Percentiles rank a stretch among this genome's conserved stretches.
Conservation (phyloP, 2,888 invertebrate species). For the Pseudolycoriella hygida region DNA sequence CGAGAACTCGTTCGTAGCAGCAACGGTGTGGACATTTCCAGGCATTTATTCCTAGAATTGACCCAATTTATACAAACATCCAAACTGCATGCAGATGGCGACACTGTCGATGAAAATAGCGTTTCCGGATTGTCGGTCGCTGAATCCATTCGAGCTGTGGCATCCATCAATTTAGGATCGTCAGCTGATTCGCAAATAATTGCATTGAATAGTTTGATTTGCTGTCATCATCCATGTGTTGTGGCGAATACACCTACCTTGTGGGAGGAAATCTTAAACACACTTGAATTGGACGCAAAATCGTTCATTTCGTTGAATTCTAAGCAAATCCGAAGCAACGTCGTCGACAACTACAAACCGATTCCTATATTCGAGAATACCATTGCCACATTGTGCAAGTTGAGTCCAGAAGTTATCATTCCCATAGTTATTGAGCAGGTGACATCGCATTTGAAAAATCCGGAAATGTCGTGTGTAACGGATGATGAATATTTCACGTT, state of each 20-base stretch:
- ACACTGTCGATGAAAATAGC: constrained; percentile 15
- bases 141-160: constrained; percentile 20
- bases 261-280: constrained; percentile 46
- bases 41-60: constrained; percentile 46
- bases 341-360: constrained; percentile 39
- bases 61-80: constrained; percentile 44
- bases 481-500: constrained; percentile 65
- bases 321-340: constrained; percentile 37
- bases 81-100: constrained; percentile 29
- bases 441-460: constrained; percentile 40
- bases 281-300: constrained; percentile 21
- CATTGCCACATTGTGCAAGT: constrained; percentile 46
- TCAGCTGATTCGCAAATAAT: constrained; percentile 36
- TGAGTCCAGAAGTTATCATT: constrained; percentile 46
- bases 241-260: constrained; percentile 36
- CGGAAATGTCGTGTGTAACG: constrained; percentile 50
- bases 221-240: constrained; percentile 60
- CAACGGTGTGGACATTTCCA: constrained; percentile 42
- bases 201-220: constrained; percentile 46
- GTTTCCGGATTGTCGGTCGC: constrained; percentile 19
- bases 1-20: constrained; percentile 39
- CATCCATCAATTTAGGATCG: constrained; percentile 17
- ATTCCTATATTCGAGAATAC: constrained; percentile 46
- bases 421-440: constrained; percentile 44
- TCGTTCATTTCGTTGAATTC: constrained; percentile 40